Conservation (phyloP, 2,797 vertebrate genomes). For the Microhierax caerulescens region DNA sequence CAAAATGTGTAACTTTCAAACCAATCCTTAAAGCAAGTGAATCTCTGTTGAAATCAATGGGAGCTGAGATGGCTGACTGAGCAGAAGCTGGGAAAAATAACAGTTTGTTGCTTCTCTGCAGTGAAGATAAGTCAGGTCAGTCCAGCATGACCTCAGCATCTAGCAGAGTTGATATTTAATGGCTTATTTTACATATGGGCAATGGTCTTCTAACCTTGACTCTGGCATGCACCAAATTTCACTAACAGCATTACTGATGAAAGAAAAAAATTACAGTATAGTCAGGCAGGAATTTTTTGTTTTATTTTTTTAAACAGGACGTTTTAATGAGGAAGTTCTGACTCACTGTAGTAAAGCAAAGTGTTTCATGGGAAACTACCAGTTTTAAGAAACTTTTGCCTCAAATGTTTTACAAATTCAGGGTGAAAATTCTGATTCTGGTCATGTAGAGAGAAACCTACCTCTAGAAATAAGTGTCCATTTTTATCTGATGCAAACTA, state of each 20-base stretch:
- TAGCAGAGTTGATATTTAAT: not conserved
- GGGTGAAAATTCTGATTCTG: not conserved
- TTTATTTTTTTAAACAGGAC: not conserved
- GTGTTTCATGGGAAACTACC: not conserved
- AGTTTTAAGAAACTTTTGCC: not conserved
- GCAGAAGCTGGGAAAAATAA: constrained; percentile 28
- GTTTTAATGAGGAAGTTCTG: not conserved
- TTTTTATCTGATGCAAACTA: not conserved
- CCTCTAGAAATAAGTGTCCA: not conserved
- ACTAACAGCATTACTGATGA: not conserved
- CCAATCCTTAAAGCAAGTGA: not conserved
- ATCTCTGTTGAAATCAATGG: constrained; percentile 12
- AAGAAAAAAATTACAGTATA: not conserved
- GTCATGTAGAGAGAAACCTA: not conserved
- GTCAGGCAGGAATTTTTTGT: not conserved
- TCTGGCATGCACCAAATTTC: not conserved
- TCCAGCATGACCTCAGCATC: not conserved
- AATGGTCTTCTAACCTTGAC: not conserved
- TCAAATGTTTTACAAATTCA: not conserved
- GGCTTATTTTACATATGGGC: not conserved
- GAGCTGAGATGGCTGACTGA: not conserved
- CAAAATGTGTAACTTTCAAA: not conserved
- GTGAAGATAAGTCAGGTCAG: not conserved
- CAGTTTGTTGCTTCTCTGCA: not conserved
- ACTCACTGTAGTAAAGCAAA: not conserved